Conservation (phyloP, 2,113 vertebrate genomes). For the Antennarius striatus region DNA sequence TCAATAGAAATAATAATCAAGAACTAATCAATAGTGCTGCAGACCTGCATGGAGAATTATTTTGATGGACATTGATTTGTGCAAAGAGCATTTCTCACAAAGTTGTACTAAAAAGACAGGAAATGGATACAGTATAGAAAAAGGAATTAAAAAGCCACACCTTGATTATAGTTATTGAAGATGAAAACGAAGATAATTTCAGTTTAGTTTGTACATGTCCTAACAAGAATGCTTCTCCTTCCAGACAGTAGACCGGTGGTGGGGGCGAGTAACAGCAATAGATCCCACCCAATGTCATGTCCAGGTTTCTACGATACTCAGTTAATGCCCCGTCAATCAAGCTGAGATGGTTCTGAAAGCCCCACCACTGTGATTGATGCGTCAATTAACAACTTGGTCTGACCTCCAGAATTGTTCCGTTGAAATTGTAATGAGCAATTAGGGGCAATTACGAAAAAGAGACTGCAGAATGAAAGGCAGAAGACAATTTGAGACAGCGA, state of each 20-base stretch:
- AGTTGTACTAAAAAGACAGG: not conserved
- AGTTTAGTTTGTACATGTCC: not conserved
- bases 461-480: slow-evolving; percentile 77
- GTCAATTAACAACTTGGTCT: slow-evolving; percentile 79
- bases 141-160: not conserved
- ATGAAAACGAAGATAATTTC: not conserved
- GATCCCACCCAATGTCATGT: slow-evolving; percentile 73
- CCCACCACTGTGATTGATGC: slow-evolving; percentile 80
- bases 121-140: too few species aligned
- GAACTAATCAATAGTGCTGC: not conserved
- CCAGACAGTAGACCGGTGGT: slow-evolving; percentile 56
- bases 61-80: not conserved
- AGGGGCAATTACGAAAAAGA: slow-evolving; percentile 82
- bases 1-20: too few species aligned
- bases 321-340: slow-evolving; percentile 81
- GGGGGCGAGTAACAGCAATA: slow-evolving; percentile 39
- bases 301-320: slow-evolving; percentile 63
- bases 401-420: slow-evolving; percentile 84
- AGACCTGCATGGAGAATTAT: not conserved
- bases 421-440: slow-evolving; percentile 85
- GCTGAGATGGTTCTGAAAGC: slow-evolving; percentile 65
- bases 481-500: slow-evolving; percentile 73
- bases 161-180: not conserved
- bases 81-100: not conserved
- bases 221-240: slow-evolving; percentile 35